Percentiles rank a stretch among this genome's conserved stretches.
Conservation (phyloP, 2,113 vertebrate genomes). For the Entosphenus tridentatus region DNA sequence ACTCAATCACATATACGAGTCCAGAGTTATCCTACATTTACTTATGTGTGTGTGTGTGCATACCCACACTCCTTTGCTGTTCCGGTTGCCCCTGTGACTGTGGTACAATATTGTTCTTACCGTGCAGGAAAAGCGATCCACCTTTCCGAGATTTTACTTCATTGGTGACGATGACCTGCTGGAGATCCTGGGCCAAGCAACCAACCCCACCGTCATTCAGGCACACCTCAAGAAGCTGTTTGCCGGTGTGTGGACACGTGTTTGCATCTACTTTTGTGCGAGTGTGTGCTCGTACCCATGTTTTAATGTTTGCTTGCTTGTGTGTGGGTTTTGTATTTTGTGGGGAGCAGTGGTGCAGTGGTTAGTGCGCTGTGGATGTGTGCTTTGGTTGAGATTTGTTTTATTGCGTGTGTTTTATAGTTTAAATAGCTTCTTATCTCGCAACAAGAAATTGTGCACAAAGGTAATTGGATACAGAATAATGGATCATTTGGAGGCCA, state of each 20-base stretch:
- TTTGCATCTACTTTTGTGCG: neutral
- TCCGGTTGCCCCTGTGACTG: neutral
- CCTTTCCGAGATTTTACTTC: slow-evolving; percentile 91
- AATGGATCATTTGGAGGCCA: no score
- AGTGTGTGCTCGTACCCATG: neutral
- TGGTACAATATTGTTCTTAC: slow-evolving; percentile 7
- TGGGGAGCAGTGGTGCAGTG: no score
- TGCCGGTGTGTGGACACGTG: slow-evolving; percentile 34
- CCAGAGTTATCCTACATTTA: no score
- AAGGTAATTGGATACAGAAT: no score
- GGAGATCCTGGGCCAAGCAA: slow-evolving; percentile 87
- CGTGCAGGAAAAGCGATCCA: slow-evolving; percentile 68
- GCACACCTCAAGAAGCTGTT: slow-evolving; percentile 92
- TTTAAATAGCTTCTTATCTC: no score
- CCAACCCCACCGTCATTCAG: slow-evolving; percentile 64
- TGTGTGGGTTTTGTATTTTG: neutral
- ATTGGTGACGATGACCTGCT: slow-evolving; percentile 86
- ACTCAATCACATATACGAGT: no score
- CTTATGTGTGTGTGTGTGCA: no score
- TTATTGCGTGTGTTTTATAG: no score
- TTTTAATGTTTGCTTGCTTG: neutral
- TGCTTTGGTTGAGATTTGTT: no score
- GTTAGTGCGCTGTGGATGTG: no score
- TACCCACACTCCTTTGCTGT: neutral
- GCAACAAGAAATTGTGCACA: no score